Evolutionary conservation across 2,113 vertebrate species (phyloP).

Genomic region (Mesembrinibis cayennensis): DNA sequence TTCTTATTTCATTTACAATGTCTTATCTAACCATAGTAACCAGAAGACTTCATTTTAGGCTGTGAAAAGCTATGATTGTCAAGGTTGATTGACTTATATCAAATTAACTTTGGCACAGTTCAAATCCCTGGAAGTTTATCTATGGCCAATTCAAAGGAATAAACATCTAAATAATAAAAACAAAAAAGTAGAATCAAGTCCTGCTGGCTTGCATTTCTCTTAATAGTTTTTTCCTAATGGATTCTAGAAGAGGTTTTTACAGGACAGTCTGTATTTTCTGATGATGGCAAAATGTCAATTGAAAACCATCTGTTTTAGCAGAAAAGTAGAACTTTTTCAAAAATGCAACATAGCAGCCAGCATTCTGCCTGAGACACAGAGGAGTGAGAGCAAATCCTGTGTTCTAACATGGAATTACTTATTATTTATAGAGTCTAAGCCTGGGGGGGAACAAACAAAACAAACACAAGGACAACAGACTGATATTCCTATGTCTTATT

Average conservation of each 20-base stretch:
- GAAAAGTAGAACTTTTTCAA: slow-evolving; percentile 61
- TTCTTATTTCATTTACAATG: background rate
- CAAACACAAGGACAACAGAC: background rate
- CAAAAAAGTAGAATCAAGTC: slow-evolving; percentile 18
- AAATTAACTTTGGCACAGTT: slow-evolving; percentile 41
- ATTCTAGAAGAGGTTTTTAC: slow-evolving; percentile 25
- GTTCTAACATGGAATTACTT: slow-evolving; percentile 31
- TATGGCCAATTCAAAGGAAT: slow-evolving; percentile 44
- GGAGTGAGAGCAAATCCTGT: slow-evolving; percentile 36
- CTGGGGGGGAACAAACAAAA: background rate
- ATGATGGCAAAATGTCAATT: slow-evolving; percentile 60
- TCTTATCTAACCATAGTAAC: background rate
- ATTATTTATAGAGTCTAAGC: slow-evolving; percentile 43
- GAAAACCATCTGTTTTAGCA: slow-evolving; percentile 59
- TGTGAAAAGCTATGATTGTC: background rate
- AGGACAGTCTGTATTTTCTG: slow-evolving; percentile 51
- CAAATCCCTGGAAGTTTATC: slow-evolving; percentile 24
- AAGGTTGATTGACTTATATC: slow-evolving; percentile 12
- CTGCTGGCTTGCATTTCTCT: slow-evolving; percentile 39
- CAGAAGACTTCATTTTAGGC: background rate
- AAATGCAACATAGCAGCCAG: slow-evolving; percentile 32
- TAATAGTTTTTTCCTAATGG: slow-evolving; percentile 39
- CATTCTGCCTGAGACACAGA: slow-evolving; percentile 33
- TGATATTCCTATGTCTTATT: slow-evolving; percentile 17
- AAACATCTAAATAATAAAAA: background rate